phyloP scores from a whole-genome alignment of 2,113 vertebrate species.

The Progne subis region DNA sequence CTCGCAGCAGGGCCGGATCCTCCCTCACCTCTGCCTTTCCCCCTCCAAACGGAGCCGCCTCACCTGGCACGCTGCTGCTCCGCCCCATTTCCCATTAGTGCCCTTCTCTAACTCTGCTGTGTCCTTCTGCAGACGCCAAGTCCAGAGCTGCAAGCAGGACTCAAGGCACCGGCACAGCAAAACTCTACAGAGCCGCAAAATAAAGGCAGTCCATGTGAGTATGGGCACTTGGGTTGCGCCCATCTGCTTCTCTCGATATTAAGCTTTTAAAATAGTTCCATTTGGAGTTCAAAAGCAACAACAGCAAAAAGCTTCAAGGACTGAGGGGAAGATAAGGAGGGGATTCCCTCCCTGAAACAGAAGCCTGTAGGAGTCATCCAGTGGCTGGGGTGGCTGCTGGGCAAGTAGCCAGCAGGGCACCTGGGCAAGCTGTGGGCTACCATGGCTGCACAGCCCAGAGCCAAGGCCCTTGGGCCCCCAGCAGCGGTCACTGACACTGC shows the following conservation, averaged over 20 bases:
- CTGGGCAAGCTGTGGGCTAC: background rate
- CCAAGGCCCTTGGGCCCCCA: rapidly evolving
- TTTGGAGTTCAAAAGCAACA: background rate
- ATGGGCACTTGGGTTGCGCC: background rate
- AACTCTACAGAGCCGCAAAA: slow-evolving; percentile 18
- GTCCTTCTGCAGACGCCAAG: background rate
- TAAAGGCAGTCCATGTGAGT: background rate
- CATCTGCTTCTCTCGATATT: background rate
- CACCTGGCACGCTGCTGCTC: slow-evolving; percentile 1
- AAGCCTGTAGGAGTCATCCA: background rate
- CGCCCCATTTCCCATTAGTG: background rate
- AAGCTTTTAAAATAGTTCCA: background rate
- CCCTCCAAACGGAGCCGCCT: background rate
- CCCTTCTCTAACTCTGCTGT: background rate
- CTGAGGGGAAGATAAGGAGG: background rate
- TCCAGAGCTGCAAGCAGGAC: background rate
- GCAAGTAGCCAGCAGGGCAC: background rate
- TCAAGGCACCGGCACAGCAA: background rate
- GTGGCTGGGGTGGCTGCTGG: background rate
- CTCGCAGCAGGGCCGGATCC: background rate
- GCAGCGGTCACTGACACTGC: background rate
- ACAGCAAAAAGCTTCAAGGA: background rate
- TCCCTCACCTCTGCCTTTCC: background rate
- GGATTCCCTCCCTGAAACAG: background rate
- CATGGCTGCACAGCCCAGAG: background rate